A percentile compares a stretch with the other conserved stretches of the same genome.
Conservation (phyloP, 2,888 invertebrate genomes). For the Xylota segnis region DNA sequence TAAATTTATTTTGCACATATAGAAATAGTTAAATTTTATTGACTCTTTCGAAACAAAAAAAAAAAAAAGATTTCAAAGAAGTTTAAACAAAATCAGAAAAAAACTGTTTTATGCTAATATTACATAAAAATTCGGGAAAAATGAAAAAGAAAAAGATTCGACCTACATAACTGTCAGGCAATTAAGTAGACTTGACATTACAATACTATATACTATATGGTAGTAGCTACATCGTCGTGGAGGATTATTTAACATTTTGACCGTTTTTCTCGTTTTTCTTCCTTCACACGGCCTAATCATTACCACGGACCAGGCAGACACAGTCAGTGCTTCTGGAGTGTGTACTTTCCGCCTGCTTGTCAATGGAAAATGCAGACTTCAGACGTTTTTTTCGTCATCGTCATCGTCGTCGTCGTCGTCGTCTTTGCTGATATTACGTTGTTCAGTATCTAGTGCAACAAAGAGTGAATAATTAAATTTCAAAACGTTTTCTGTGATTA, state of each 20-base stretch:
- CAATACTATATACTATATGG: constrained; percentile 16
- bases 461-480: constrained; percentile 63
- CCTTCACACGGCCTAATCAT: constrained; percentile 43
- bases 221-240: constrained; percentile 43
- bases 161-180: constrained; percentile 71
- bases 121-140: constrained; percentile 60
- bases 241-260: constrained; percentile 69
- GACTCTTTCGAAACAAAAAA: constrained; percentile 9
- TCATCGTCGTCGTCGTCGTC: constrained; percentile 23
- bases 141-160: constrained; percentile 46
- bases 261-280: constrained; percentile 54
- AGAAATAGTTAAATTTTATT: constrained; percentile 21
- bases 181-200: constrained; percentile 72
- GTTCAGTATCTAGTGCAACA: constrained; percentile 58
- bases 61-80: constrained; percentile 22
- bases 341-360: constrained; percentile 54
- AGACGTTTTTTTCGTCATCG: constrained; percentile 13
- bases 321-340: constrained; percentile 47
- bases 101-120: constrained; percentile 57
- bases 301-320: constrained; percentile 35
- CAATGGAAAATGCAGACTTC: constrained; percentile 36
- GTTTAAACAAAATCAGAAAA: constrained; percentile 37
- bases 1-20: constrained; percentile 49
- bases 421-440: constrained; percentile 4
- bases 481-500: constrained; percentile 51